phyloP scores from a whole-genome alignment of 1,140 invertebrate genomes.

The Caenorhabditis elegans region WBcel235 BX284604.4:1612501-1613000 shows the following conservation, averaged over 20 bases:
- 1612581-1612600: background rate
- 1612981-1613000: too few relatives aligned
- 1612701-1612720: background rate
- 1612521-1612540: background rate
- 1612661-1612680: background rate
- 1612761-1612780: background rate
- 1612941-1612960: too few relatives aligned
- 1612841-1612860: background rate
- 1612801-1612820: background rate
- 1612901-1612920: too few relatives aligned
- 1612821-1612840: background rate
- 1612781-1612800: background rate
- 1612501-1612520: background rate
- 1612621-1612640: background rate
- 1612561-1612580: background rate
- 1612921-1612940: too few relatives aligned
- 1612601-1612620: background rate
- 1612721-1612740: background rate
- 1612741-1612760: constrained; percentile 7
- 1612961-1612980: too few relatives aligned
- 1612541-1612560: background rate
- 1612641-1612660: background rate
- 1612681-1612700: background rate
- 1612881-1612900: background rate
- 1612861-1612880: background rate